phyloP scores from a whole-genome alignment of 2,888 invertebrate species.

The Tipula unca region DNA sequence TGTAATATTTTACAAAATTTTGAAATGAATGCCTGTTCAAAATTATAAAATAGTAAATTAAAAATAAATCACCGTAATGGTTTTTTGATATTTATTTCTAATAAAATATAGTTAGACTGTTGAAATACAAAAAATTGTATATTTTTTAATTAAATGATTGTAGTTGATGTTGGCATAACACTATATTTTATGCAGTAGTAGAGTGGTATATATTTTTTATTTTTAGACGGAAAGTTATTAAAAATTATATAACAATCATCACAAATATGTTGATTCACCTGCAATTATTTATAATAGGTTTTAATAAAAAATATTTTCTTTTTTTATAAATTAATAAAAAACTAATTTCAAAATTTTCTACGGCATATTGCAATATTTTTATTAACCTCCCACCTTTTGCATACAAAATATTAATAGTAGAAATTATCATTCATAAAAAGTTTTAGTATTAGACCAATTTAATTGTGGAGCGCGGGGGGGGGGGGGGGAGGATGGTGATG shows the following conservation, averaged over 20 bases:
- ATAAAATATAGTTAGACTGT: neutral
- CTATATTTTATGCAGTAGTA: neutral
- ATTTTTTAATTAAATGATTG: neutral
- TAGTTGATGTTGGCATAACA: neutral
- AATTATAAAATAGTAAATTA: too few relatives aligned
- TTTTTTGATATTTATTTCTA: too few relatives aligned
- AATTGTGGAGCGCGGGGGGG: too few relatives aligned
- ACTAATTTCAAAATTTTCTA: neutral
- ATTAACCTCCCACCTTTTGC: too few relatives aligned
- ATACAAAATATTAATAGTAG: too few relatives aligned
- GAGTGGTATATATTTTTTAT: neutral
- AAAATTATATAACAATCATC: neutral
- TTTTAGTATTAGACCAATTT: too few relatives aligned
- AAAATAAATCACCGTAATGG: too few relatives aligned
- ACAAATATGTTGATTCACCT: constrained; percentile 8
- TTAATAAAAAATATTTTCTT: neutral
- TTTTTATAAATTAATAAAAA: neutral
- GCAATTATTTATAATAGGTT: neutral
- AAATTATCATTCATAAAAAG: too few relatives aligned
- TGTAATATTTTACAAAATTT: too few relatives aligned
- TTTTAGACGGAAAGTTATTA: neutral
- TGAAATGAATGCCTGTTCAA: too few relatives aligned
- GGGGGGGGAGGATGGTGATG: too few relatives aligned
- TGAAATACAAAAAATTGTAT: neutral
- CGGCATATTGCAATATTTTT: neutral